Evolutionary conservation across 2,113 vertebrate genomes (phyloP), one percentile per base, ranked within the genome.

Genomic region (Aplodontia rufa): DNA sequence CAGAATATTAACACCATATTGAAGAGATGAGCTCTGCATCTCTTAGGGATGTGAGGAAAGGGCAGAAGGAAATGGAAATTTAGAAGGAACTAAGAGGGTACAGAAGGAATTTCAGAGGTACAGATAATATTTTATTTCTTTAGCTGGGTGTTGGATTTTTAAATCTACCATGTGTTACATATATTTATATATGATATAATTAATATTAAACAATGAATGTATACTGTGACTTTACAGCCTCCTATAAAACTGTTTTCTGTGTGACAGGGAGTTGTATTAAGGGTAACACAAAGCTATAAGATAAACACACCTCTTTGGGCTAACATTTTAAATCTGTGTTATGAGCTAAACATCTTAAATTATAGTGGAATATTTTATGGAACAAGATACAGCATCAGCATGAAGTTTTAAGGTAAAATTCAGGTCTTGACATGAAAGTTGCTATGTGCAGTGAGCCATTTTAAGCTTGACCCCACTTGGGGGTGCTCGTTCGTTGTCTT

Each of bases 321-420:
- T 51, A 64, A 71, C 37, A 40, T 49, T 68, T 94, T 91, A 87
- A 49, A 47, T 89, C 19, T 19, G 53, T 32, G 22, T 47, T 71
- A 5, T 53, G 12, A 19, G 49, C 26, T 91, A 91, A 94, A 40
- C 12, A 69, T 78, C 87, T 94, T 45, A 75, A 92, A 82, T 35
- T 22, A 58, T 20, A 82, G 10, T 30, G 17, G 16, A 64, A 37
- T 90, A 49, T 90, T 80, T 90, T 90, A 72, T 72, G 71, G 32
- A 62, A 66, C 66, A 45, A 89, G 64, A 47, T 12, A 84, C 87
- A 81, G 9, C 35, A 64, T 75, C 91, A 53, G 71, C 16, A 60
- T 58, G 66, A 91, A n/a, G 16, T 87, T 95, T 53, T 42, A 88
- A 93, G 30, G 75, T 17, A 86, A 91, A 71, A 79, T 69, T 8